Evolutionary conservation across 1,140 invertebrate genomes (phyloP).

Genomic region (Laodelphax striatellus): DNA sequence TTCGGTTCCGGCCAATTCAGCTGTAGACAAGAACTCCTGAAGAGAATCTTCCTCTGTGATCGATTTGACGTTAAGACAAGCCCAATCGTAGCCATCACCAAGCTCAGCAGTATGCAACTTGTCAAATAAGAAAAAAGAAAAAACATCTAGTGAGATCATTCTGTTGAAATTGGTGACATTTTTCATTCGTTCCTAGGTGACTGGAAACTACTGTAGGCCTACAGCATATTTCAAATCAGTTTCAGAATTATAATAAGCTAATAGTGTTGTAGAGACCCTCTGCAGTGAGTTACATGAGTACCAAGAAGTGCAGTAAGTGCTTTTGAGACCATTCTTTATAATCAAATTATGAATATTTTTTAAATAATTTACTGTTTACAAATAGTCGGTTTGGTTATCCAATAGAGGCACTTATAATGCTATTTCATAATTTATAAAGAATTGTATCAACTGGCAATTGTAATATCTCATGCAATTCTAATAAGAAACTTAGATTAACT

Average conservation of each 20-base stretch:
- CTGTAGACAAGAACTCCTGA: constrained; percentile 90
- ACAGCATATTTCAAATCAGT: constrained; percentile 25
- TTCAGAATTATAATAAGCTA: constrained; percentile 7
- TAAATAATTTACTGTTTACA: too few species aligned
- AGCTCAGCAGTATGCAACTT: constrained; percentile 80
- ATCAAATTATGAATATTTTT: too few species aligned
- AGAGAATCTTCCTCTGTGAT: constrained; percentile 92
- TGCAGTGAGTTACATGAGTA: not conserved
- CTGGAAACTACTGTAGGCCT: constrained; percentile 9
- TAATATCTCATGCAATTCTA: too few species aligned
- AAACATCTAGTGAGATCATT: constrained; percentile 20
- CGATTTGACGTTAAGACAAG: constrained; percentile 77
- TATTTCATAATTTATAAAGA: too few species aligned
- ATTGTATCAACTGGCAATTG: too few species aligned
- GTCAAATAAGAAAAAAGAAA: too few species aligned
- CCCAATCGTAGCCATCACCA: constrained; percentile 84
- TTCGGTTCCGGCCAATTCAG: constrained; percentile 84
- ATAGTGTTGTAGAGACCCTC: constrained; percentile 5
- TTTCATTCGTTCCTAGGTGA: not conserved
- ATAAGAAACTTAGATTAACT: too few species aligned
- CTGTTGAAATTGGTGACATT: not conserved
- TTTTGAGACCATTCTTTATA: too few species aligned
- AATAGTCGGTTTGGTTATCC: too few species aligned
- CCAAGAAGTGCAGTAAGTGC: not conserved
- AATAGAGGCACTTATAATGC: too few species aligned